Conservation (phyloP, 1,140 invertebrate genomes). For the Argopecten irradians region DNA sequence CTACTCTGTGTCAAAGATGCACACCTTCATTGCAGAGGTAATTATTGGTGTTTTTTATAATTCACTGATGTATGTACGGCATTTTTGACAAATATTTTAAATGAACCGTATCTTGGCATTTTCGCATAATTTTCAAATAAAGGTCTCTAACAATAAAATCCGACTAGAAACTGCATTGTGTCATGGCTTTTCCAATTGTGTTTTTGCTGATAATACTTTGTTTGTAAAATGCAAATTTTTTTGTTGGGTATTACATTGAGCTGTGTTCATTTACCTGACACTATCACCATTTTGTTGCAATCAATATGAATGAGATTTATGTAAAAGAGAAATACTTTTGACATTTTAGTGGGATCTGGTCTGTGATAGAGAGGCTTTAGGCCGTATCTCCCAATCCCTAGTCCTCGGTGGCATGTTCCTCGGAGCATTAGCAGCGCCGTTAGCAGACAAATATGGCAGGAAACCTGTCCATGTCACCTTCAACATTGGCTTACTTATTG, state of each 20-base stretch:
- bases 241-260: background rate
- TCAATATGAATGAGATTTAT: too few species aligned
- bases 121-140: too few species aligned
- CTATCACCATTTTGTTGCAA: too few species aligned
- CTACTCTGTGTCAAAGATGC: background rate
- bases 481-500: slow-evolving; percentile 64
- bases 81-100: too few species aligned
- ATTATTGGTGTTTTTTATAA: too few species aligned
- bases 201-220: background rate
- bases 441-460: slow-evolving; percentile 64
- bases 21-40: background rate
- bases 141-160: too few species aligned
- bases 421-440: slow-evolving; percentile 54
- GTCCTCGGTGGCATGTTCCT: slow-evolving; percentile 59
- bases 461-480: slow-evolving; percentile 58
- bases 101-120: too few species aligned
- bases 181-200: too few species aligned
- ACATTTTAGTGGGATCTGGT: slow-evolving; percentile 67
- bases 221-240: background rate
- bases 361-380: slow-evolving; percentile 59
- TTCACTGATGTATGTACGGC: too few species aligned
- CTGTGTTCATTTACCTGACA: too few species aligned
- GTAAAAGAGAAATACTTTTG: background rate
- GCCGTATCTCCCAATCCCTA: slow-evolving; percentile 60
- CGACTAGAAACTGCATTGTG: too few species aligned